Base-by-base conservation (phyloP, 2,113 vertebrate species). In the Raja brachyura region DNA sequence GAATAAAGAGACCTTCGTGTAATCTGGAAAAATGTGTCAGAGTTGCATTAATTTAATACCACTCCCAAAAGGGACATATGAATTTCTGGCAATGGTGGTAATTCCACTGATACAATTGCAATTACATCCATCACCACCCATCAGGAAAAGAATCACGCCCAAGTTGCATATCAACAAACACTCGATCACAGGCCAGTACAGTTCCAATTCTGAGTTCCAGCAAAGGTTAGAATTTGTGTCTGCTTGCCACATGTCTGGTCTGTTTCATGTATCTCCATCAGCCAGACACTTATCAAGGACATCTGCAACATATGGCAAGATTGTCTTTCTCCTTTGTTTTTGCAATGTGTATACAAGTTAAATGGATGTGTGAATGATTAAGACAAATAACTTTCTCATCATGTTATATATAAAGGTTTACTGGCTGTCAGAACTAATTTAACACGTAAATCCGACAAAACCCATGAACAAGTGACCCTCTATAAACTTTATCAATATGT, bases 321-420 rank as follows among this genome's bases (percentile, higher is more conserved):
- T 90, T 39, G 20, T 73, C n/a, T 68, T 92, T 92, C 88, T 48
- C 31, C 68, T 92, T 22, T 73, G 66, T 66, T 92, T 48, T 6
- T 22, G 14, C 59, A 6, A 88, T 88, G 59, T 63, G 28, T 31
- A 73, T 48, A 73, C 48, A 90, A 25, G 66, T 68, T 92, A 73
- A 22, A 92, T 73, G n/a, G 63, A 73, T 73, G 20, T 92, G 88
- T 61, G 63, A 92, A 73, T 73, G 48, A 92, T 92, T 92, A 92
- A 92, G 31, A 48, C 33, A 73, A 20, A 66, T 88, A 92, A 92
- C 68, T 3, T 70, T 70, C n/a, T 25, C 20, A 63, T 70, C 66
- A 39, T 63, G 31, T 25, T 90, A 18, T 70, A 10, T 20, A 70
- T 31, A 66, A 11, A 70, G 18, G 66, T 92, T 92, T 92, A 92